phyloP scores from a whole-genome alignment of 1,140 invertebrate species.

The Octopus bimaculoides region DNA sequence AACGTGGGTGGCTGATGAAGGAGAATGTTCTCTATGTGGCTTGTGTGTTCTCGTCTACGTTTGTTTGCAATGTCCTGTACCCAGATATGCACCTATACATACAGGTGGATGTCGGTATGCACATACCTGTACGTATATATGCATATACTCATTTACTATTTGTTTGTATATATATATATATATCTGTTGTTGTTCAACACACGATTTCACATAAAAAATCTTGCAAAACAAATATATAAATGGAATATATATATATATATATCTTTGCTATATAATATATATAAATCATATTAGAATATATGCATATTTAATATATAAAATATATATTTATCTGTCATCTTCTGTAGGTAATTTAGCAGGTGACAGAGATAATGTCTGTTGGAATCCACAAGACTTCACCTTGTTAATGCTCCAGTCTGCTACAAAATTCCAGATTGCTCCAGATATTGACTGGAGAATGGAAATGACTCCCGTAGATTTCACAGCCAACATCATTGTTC shows the following conservation, averaged over 20 bases:
- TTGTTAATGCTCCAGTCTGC: constrained; percentile 58
- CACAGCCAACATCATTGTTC: constrained; percentile 55
- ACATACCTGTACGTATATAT: no score
- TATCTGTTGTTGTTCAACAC: neutral
- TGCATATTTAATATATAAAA: neutral
- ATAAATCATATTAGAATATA: neutral
- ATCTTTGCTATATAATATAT: neutral
- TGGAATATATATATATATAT: neutral
- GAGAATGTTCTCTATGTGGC: no score
- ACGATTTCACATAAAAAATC: neutral
- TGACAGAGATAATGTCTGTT: constrained; percentile 45
- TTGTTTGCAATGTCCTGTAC: no score
- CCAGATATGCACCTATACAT: no score
- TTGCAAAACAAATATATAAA: neutral
- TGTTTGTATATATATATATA: neutral
- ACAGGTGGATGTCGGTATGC: no score
- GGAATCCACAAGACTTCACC: constrained; percentile 62
- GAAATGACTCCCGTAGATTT: constrained; percentile 63
- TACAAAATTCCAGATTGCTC: constrained; percentile 49
- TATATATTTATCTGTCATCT: neutral
- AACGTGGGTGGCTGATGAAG: no score
- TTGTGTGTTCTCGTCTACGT: no score
- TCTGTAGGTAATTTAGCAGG: constrained; percentile 49
- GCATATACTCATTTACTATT: no score
- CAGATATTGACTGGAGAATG: constrained; percentile 59